Evolutionary conservation across 2,797 vertebrate genomes (phyloP), one percentile per base, ranked within the genome.

Genomic region (Phalloptychus januarius): DNA sequence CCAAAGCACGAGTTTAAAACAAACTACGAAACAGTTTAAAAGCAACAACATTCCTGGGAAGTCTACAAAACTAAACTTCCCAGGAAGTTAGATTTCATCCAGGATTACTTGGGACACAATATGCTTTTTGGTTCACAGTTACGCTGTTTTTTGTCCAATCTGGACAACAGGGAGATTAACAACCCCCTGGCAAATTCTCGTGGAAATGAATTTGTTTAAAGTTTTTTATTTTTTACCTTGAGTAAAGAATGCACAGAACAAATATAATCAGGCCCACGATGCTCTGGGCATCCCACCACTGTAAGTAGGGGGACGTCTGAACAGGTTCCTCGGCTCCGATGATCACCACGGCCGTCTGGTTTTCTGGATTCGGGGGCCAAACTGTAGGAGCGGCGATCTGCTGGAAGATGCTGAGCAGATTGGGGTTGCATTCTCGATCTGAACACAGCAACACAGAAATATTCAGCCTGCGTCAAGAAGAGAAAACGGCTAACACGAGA

Each of bases 401-500:
- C 28, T 95, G 95, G 71, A 99, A 93, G 90, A 99, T 94, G 86
- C 93, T 96, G 90, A 97, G 83, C 77, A 99, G 94, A 85, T 93
- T 94, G 58, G 98, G 98, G 89, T 99, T 99, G 83, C 98, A 99
- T 38, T 18, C 90, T 54, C 72, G 91, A 72, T 98, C 98, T 99
- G 94, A 84, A 90, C 13, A 25, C 0, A 44, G 13, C 12, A 71
- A 0, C 25, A 61, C 58, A 33, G n/a, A 13, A 73, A 74, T 18
- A 23, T 18, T 42, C 1, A 52, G 61, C 61, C 13, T 63, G 31
- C 15, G 36, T 16, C 58, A 63, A 36, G 0, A 33, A 63, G 31
- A 65, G 31, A 38, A 50, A 38, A 11, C 33, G 7, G 20, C 2
- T 20, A 23, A 65, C 2, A 33, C 33, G 38, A 38, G 23, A 38